Conservation (phyloP, 2,113 vertebrate species). For the Brachirus orientalis region DNA sequence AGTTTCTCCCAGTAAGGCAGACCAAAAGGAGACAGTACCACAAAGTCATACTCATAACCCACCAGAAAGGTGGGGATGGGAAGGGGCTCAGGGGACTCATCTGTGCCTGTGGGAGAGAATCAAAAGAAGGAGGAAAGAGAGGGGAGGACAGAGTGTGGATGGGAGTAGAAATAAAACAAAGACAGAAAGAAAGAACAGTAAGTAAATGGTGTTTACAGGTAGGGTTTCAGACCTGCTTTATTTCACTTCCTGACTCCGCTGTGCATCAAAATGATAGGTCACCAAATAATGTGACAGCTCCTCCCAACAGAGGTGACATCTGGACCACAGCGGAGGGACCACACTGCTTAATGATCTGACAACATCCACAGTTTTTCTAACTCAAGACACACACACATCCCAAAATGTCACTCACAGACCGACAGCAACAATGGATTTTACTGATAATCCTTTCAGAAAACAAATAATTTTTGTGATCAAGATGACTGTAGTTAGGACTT, state of each 20-base stretch:
- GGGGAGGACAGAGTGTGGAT: not conserved
- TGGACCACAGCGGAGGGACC: slow-evolving; percentile 44
- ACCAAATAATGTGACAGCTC: slow-evolving; percentile 26
- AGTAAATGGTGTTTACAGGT: slow-evolving; percentile 25
- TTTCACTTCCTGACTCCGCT: not conserved
- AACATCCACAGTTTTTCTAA: slow-evolving; percentile 19
- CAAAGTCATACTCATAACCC: slow-evolving; percentile 96
- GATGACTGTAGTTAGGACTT: not conserved
- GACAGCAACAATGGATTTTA: not conserved
- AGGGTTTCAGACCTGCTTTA: slow-evolving; percentile 7
- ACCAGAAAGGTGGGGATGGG: slow-evolving; percentile 98
- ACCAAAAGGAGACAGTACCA: slow-evolving; percentile 97
- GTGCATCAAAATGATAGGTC: slow-evolving; percentile 38
- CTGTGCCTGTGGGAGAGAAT: slow-evolving; percentile 86
- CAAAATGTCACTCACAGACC: slow-evolving; percentile 19
- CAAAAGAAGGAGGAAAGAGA: slow-evolving; percentile 1
- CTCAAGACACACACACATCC: slow-evolving; percentile 25
- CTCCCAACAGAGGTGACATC: slow-evolving; percentile 53
- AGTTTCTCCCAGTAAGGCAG: slow-evolving; percentile 98
- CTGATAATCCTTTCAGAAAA: not conserved
- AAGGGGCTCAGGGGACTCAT: slow-evolving; percentile 98
- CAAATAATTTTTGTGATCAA: not conserved
- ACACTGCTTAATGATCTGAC: slow-evolving; percentile 44
- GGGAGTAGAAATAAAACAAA: slow-evolving; percentile 5
- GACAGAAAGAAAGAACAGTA: slow-evolving; percentile 9